Percentiles rank a stretch among this genome's conserved stretches.
Evolutionary conservation across 2,797 vertebrate genomes (phyloP).

Genomic region (Ataeniobius toweri): DNA sequence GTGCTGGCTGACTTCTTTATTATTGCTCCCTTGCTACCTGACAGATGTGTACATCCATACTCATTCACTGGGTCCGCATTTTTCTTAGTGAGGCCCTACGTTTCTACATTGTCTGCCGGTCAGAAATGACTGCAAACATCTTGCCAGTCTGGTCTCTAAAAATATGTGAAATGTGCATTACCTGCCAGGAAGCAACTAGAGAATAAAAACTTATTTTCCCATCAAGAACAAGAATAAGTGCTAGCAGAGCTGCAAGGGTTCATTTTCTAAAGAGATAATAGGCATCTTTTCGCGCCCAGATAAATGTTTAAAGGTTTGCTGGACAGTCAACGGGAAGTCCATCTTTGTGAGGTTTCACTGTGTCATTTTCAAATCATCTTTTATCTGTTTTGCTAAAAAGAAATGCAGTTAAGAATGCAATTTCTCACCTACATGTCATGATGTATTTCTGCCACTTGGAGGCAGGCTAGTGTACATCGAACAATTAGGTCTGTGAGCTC

Average conservation of each 20-base stretch:
- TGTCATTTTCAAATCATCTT: background rate
- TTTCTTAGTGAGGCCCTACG: constrained; percentile 37
- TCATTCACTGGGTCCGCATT: constrained; percentile 60
- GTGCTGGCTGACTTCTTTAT: constrained; percentile 65
- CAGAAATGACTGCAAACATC: constrained; percentile 47
- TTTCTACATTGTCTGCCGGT: constrained; percentile 59
- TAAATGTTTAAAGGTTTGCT: background rate
- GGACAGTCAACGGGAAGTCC: too few species aligned
- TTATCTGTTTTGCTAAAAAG: background rate
- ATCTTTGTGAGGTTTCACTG: background rate
- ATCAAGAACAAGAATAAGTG: constrained; percentile 1
- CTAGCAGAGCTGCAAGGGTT: constrained; percentile 23
- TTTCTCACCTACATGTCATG: background rate
- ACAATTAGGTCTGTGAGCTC: background rate
- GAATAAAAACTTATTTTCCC: background rate
- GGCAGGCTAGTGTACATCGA: background rate
- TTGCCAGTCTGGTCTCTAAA: constrained; percentile 55
- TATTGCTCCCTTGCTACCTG: constrained; percentile 49
- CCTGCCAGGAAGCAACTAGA: background rate
- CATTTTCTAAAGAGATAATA: background rate
- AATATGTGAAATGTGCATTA: constrained; percentile 49
- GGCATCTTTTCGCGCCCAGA: background rate
- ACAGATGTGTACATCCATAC: constrained; percentile 45
- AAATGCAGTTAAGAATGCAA: background rate
- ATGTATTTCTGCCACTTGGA: background rate